Conservation (phyloP, 2,113 vertebrate genomes). For the Crotalus helleri region DNA sequence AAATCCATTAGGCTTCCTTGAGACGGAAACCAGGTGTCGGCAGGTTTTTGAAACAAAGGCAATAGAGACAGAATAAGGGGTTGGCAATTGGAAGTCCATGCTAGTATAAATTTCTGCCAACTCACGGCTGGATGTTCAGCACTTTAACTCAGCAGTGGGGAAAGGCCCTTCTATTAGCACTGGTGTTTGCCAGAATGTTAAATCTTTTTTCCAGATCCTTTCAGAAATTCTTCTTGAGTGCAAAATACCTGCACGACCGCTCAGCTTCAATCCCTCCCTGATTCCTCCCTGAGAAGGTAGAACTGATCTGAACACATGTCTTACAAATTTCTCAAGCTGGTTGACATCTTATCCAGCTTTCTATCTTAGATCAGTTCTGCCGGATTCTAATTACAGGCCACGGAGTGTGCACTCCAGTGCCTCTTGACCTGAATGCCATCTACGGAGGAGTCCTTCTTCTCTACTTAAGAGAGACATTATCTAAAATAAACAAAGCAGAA, state of each 20-base stretch:
- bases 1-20: background rate
- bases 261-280: background rate
- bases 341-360: conserved; percentile 11
- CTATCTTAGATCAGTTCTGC: conserved; percentile 31
- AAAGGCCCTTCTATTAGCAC: background rate
- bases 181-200: background rate
- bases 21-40: background rate
- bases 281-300: background rate
- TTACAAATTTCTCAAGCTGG: conserved; percentile 16
- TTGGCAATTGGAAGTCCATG: background rate
- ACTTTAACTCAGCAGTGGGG: background rate
- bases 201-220: background rate
- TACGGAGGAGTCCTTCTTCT: conserved; percentile 12
- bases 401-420: background rate
- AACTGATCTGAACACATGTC: background rate
- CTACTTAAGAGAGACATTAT: background rate
- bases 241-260: background rate
- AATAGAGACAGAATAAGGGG: background rate
- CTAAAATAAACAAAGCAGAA: conserved; percentile 32
- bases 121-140: background rate
- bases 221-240: background rate
- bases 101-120: background rate
- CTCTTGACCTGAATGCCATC: background rate
- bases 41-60: background rate
- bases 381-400: background rate